A percentile compares a stretch with the other conserved stretches of the same genome.
These are phyloP conservation scores for Cyclura pinguis DNA, from an alignment of 2,797 vertebrate species.

Conservation along the genomic window DNA sequence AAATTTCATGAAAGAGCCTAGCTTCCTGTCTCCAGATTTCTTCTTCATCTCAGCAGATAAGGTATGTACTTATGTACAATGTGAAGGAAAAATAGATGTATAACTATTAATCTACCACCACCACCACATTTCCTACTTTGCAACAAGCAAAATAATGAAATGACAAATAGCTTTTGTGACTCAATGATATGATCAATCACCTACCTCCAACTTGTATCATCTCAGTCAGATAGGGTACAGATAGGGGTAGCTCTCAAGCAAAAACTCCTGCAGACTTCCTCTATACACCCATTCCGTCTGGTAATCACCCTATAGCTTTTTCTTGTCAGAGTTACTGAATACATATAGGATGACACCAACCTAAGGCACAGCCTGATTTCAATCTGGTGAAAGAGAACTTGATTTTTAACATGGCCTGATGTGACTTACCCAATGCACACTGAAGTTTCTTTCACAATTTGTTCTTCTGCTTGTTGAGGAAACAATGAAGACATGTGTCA, in stretches of 20 bases:
- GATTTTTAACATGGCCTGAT: neutral
- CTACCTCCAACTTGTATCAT: neutral
- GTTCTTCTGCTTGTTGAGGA: neutral
- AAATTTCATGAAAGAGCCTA: too few relatives aligned
- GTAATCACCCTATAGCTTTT: neutral
- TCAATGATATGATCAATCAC: neutral
- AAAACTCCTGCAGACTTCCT: neutral
- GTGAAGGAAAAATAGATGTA: neutral
- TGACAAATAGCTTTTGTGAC: constrained; percentile 10
- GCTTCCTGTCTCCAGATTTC: neutral
- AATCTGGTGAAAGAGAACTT: neutral
- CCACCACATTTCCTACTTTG: neutral
- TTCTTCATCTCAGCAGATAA: neutral
- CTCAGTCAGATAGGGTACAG: neutral
- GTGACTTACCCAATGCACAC: constrained; percentile 10
- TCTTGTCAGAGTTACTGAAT: neutral
- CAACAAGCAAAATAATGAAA: neutral
- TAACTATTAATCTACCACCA: neutral
- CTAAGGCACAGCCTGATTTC: neutral
- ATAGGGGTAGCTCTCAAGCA: neutral
- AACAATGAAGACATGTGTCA: constrained; percentile 23
- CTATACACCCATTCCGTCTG: neutral
- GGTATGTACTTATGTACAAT: neutral
- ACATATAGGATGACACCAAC: neutral
- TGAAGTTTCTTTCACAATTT: constrained; percentile 12